Evolutionary conservation across 2,888 invertebrate genomes (phyloP), one percentile per base, ranked within the genome.

Genomic region (Amphipyra berbera): DNA sequence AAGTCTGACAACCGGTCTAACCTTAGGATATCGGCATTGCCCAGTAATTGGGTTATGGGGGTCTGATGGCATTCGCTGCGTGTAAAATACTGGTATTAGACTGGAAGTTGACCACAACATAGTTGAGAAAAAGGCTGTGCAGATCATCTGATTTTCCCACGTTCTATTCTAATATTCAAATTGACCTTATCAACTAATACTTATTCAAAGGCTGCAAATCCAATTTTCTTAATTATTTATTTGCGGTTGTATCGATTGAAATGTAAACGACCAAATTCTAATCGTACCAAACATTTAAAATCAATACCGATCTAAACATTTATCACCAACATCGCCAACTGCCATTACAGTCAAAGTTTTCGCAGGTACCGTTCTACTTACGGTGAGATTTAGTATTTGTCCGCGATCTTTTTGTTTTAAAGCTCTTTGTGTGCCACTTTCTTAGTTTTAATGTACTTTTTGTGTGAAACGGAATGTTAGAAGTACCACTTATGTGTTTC

Each of bases 391-490:
- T 76, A 76, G 49, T 76, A 40, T 49, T 59, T 56, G 59, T 57
- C 75, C 61, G 40, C 57, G 59, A 66, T 79, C 69, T 69, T 79
- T 77, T 73, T 79, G 70, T 73, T 77, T 79, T 61, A 66, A 60
- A 73, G 53, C 70, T 66, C 60, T 63, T 58, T 38, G 35, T 41
- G 38, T 42, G 70, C 40, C 57, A 52, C 54, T 73, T 73, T 73
- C 74, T 67, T 66, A 73, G 63, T 79, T 76, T 65, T 77, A 77
- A 77, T 79, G 80, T 76, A 69, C 80, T 79, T 80, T 79, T 76
- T 79, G 74, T 73, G 70, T 64, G 66, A 76, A 37, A 61, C 45
- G 37, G 41, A 63, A 60, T 73, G 63, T 68, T 69, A 38, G 49
- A 80, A 77, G 63, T 69, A 52, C 57, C 74, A 69, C 74, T 76